Evolutionary conservation across 2,113 vertebrate genomes (phyloP).

Genomic region (Pangasianodon gigas): DNA sequence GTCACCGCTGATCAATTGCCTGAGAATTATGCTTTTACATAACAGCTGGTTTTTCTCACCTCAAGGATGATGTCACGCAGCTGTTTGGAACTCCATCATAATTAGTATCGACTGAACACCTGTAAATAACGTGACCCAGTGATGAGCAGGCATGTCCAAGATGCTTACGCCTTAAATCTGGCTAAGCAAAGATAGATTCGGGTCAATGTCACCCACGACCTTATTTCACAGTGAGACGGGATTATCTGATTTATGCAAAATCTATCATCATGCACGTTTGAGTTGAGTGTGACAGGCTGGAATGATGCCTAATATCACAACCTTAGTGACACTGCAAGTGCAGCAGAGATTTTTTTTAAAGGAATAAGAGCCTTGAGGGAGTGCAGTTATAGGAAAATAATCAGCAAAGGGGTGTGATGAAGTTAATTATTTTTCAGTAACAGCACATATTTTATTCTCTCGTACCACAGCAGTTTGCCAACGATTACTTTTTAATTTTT

Average conservation of each 20-base stretch:
- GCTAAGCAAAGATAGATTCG: constrained; percentile 45
- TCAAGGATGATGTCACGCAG: constrained; percentile 37
- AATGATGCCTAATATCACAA: constrained; percentile 24
- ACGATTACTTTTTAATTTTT: neutral
- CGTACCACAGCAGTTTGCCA: too few relatives aligned
- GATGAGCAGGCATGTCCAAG: constrained; percentile 40
- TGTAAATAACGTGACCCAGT: constrained; percentile 28
- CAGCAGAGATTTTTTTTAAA: neutral
- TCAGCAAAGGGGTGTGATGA: neutral
- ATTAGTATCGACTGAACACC: constrained; percentile 37
- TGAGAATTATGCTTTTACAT: constrained; percentile 52
- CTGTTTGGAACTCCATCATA: constrained; percentile 14
- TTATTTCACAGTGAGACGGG: constrained; percentile 45
- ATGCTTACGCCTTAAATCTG: constrained; percentile 39
- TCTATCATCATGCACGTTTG: constrained; percentile 24
- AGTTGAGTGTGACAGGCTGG: constrained; percentile 22
- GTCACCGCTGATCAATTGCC: constrained; percentile 48
- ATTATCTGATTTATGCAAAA: constrained; percentile 50
- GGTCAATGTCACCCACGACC: constrained; percentile 41
- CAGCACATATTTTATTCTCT: neutral
- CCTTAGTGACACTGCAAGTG: neutral
- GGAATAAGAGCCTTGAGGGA: neutral
- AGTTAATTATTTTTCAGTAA: neutral
- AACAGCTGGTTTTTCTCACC: constrained; percentile 51
- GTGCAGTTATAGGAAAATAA: constrained; percentile 7